phyloP scores from a whole-genome alignment of 2,888 invertebrate species.

The Leptinotarsa rubiginosa region DNA sequence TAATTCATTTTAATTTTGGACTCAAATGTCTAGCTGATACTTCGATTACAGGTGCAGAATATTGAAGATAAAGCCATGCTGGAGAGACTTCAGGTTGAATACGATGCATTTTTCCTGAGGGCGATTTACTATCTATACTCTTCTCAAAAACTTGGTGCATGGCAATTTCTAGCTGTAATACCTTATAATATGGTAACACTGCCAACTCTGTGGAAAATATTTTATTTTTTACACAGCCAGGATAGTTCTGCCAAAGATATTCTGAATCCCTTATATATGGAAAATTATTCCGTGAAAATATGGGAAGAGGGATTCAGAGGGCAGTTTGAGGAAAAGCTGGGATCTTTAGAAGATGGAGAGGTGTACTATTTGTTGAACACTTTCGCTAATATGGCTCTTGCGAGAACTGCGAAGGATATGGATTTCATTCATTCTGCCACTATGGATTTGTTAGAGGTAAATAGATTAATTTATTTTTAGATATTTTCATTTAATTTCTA shows the following conservation, averaged over 20 bases:
- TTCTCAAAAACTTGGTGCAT: constrained; percentile 79
- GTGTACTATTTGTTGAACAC: constrained; percentile 82
- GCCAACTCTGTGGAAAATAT: constrained; percentile 75
- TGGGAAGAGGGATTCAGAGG: constrained; percentile 67
- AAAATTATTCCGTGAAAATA: constrained; percentile 67
- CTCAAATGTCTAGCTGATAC: neutral
- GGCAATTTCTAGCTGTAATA: constrained; percentile 84
- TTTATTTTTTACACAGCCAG: constrained; percentile 72
- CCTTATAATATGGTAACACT: constrained; percentile 75
- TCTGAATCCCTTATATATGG: constrained; percentile 54
- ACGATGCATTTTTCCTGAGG: constrained; percentile 78
- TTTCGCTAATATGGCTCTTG: constrained; percentile 83
- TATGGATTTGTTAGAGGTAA: constrained; percentile 77
- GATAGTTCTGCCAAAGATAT: constrained; percentile 65
- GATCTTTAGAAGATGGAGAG: constrained; percentile 76
- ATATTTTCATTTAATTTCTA: neutral
- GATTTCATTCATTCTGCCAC: constrained; percentile 76
- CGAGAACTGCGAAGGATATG: constrained; percentile 71
- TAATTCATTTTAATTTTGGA: constrained; percentile 24
- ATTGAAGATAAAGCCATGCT: constrained; percentile 67
- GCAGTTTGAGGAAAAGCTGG: constrained; percentile 75
- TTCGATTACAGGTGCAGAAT: constrained; percentile 54
- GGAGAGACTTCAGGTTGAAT: constrained; percentile 76
- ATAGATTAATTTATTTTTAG: constrained; percentile 17
- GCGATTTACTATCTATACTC: constrained; percentile 78